Evolutionary conservation across 2,888 invertebrate genomes (phyloP).

Genomic region (Yponomeuta sedellus): DNA sequence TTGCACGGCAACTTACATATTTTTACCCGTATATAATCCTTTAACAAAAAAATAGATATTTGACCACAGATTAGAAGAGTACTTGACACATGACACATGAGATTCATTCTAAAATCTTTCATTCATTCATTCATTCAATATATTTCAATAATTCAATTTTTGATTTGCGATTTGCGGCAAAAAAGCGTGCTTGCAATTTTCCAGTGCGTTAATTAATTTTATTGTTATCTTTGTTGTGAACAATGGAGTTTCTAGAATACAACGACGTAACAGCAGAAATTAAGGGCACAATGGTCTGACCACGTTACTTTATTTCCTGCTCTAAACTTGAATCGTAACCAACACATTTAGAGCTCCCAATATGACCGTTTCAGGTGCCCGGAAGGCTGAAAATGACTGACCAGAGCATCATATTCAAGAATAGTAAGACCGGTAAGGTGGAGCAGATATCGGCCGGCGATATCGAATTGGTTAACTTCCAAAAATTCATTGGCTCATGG

Average conservation of each 20-base stretch:
- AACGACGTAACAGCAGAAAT: conserved; percentile 89
- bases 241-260: conserved; percentile 91
- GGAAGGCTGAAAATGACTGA: conserved; percentile 95
- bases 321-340: neutral
- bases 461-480: conserved; percentile 93
- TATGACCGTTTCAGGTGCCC: conserved; percentile 79
- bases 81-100: no score
- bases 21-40: no score
- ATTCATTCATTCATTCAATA: neutral
- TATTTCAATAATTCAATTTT: neutral
- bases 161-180: neutral
- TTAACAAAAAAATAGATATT: no score
- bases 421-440: conserved; percentile 96
- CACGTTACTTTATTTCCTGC: neutral
- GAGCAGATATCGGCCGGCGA: conserved; percentile 91
- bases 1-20: no score
- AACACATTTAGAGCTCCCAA: neutral
- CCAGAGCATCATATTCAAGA: conserved; percentile 93
- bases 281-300: conserved; percentile 89
- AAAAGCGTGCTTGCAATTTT: neutral
- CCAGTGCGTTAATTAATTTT: neutral
- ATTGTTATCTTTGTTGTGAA: conserved; percentile 17
- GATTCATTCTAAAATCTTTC: neutral
- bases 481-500: conserved; percentile 93
- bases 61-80: no score